Base-by-base conservation (phyloP, 2,113 vertebrate genomes). In the Cyanoramphus novaezelandiae region DNA sequence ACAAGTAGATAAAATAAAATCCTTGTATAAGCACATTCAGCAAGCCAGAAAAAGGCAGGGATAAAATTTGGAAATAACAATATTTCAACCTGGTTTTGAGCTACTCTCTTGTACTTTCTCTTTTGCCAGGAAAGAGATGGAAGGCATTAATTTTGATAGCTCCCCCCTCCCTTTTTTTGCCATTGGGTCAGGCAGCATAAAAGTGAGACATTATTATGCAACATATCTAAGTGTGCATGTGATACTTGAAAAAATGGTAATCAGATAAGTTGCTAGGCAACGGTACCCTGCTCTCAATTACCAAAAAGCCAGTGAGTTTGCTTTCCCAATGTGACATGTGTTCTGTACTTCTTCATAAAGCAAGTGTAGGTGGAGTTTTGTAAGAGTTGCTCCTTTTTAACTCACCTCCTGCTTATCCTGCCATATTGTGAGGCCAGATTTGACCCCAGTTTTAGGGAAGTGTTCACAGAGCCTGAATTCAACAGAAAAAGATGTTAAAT, bases 181-280 rank as follows among this genome's bases (percentile, higher is more conserved):
- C n/a, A 18, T 78, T 64, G 86, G 62, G 31, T 81, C 93, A 89
- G 47, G 69, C 70, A 92, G 74, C 70, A 86, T 93, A 49, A 59
- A 93, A 96, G 81, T 25, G 39, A 96, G 80, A 93, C n/a, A 28
- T 95, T 90, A 94, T 96, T 96, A 96, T 92, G 92, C 88, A 94
- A 96, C 63, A 69, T 93, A 92, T 92, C 92, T 57, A 92, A 95
- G 49, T 80, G 44, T 96, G 65, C 94, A 84, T 96, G 96, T 96
- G 96, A 95, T 92, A 70, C 70, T 92, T 96, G 96, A 87, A 95
- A 95, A 96, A 96, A 97, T 96, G 96, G 92, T 97, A 97, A 96
- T 97, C 97, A 96, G 91, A 95, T 95, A 92, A 97, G 82, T 97
- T 97, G 95, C 96, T 94, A 96, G 80, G 96, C 96, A 96, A 97